phyloP scores from a whole-genome alignment of 2,888 invertebrate species.

The Phengaris arion region DNA sequence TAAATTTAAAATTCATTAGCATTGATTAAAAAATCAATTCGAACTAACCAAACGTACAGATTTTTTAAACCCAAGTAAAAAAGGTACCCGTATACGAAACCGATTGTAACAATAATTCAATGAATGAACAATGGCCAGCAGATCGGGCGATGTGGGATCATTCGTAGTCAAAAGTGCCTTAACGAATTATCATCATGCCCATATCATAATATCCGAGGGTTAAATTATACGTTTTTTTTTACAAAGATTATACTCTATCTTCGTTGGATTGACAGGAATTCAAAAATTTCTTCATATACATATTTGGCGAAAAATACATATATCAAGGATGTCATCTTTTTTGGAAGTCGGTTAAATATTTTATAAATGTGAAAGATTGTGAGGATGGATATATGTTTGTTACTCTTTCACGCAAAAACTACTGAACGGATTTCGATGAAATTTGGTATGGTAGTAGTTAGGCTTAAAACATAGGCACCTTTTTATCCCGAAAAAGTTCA shows the following conservation, averaged over 20 bases:
- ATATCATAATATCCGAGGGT: constrained; percentile 12
- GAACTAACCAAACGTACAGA: not conserved
- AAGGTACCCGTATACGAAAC: not conserved
- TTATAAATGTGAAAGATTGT: too few species aligned
- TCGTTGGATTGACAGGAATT: not conserved
- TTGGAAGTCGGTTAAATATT: too few species aligned
- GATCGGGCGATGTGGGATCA: constrained; percentile 24
- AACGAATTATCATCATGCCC: constrained; percentile 9
- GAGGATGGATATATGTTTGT: too few species aligned
- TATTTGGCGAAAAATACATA: not conserved
- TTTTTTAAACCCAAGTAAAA: not conserved
- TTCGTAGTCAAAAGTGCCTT: constrained; percentile 11
- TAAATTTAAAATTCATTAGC: too few species aligned
- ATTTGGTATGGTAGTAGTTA: too few species aligned
- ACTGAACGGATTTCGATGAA: too few species aligned
- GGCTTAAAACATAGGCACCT: too few species aligned
- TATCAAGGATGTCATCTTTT: not conserved
- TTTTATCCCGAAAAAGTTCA: too few species aligned
- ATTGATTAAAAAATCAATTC: not conserved
- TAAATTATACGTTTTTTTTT: not conserved
- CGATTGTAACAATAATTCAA: constrained; percentile 21
- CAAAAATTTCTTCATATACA: not conserved
- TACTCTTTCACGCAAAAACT: too few species aligned
- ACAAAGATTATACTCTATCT: not conserved
- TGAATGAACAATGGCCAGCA: constrained; percentile 25